Percentiles rank a stretch among this genome's conserved stretches.
Evolutionary conservation across 2,113 vertebrate genomes (phyloP).

Genomic region (Indicator indicator): DNA sequence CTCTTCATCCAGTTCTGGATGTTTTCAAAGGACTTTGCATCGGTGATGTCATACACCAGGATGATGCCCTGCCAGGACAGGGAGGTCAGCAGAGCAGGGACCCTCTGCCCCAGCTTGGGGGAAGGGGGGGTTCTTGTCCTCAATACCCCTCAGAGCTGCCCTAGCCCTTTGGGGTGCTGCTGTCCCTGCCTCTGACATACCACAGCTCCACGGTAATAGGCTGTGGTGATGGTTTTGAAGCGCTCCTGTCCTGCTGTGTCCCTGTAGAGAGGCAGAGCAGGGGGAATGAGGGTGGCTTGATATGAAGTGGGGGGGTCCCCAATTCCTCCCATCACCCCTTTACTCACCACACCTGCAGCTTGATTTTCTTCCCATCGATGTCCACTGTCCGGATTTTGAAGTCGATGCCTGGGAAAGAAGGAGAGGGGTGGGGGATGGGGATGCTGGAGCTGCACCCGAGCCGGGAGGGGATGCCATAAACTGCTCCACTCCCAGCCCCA

Average conservation of each 20-base stretch:
- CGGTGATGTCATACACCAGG: slow-evolving; percentile 95
- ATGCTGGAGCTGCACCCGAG: too few relatives aligned
- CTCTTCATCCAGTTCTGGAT: slow-evolving; percentile 99
- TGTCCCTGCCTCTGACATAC: slow-evolving; percentile 51
- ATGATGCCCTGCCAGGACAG: slow-evolving; percentile 84
- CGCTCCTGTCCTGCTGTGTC: slow-evolving; percentile 95
- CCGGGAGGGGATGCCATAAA: background rate
- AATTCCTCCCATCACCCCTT: accelerated
- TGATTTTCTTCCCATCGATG: slow-evolving; percentile 93
- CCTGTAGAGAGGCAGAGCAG: slow-evolving; percentile 71
- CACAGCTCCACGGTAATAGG: slow-evolving; percentile 97
- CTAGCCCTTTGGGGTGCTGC: background rate
- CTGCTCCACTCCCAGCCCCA: background rate
- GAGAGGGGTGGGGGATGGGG: background rate
- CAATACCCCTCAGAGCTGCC: too few relatives aligned
- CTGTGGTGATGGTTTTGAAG: slow-evolving; percentile 96
- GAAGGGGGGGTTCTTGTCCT: background rate
- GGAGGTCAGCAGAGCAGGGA: background rate
- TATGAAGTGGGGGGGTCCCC: background rate
- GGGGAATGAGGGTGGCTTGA: background rate
- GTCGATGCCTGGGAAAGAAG: slow-evolving; percentile 84
- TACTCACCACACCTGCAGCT: slow-evolving; percentile 93
- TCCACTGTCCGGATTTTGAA: slow-evolving; percentile 96
- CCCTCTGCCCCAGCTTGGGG: background rate
- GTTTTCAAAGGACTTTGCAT: slow-evolving; percentile 92